Conservation (phyloP, 1,140 invertebrate genomes). For the Copidosoma floridanum region DNA sequence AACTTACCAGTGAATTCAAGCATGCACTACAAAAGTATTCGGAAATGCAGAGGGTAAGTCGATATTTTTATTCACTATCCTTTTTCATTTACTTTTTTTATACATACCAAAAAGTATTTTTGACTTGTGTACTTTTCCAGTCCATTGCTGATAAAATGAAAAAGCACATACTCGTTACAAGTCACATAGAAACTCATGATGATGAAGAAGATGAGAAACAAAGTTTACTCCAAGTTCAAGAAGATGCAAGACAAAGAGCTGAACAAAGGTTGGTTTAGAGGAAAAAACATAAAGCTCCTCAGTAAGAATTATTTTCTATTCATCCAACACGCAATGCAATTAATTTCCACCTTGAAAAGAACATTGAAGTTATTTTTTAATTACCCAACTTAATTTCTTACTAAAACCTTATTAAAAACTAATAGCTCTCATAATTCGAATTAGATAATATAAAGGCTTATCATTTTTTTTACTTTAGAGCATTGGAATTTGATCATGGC, state of each 20-base stretch:
- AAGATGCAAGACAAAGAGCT: conserved; percentile 39
- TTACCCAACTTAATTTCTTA: conserved; percentile 12
- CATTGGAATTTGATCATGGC: conserved; percentile 73
- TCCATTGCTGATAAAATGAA: conserved; percentile 74
- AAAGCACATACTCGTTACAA: conserved; percentile 63
- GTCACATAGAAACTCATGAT: conserved; percentile 50
- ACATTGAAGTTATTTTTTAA: conserved; percentile 6
- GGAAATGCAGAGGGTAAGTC: conserved; percentile 70
- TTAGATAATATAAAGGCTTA: too few species aligned
- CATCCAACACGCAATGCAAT: not conserved
- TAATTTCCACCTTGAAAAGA: conserved; percentile 18
- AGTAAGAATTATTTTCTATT: too few species aligned
- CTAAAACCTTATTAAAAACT: too few species aligned
- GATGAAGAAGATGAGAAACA: conserved; percentile 52
- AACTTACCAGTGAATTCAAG: conserved; percentile 77
- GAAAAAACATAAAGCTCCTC: too few species aligned
- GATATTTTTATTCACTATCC: not conserved
- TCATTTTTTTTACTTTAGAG: too few species aligned
- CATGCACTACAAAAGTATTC: conserved; percentile 77
- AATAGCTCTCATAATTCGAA: too few species aligned
- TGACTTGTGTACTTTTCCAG: too few species aligned
- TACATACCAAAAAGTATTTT: too few species aligned
- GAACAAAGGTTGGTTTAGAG: conserved; percentile 42
- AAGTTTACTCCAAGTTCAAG: conserved; percentile 44
- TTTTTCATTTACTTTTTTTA: too few species aligned